Conservation (phyloP, 2,113 vertebrate species). For the Mungos mungo region DNA sequence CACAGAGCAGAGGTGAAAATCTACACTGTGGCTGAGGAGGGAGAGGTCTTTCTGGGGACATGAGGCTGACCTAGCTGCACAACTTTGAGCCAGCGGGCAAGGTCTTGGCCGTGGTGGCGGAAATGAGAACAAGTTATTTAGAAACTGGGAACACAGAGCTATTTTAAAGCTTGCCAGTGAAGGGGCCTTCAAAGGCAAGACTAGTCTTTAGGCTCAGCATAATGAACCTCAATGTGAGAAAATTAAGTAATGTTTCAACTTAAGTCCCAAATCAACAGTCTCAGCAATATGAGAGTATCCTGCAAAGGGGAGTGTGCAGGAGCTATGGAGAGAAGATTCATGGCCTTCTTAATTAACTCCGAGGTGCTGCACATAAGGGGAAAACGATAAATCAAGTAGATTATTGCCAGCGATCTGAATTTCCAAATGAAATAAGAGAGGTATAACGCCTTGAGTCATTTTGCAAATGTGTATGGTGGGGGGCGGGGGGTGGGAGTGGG, state of each 20-base stretch:
- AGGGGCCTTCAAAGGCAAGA: conserved; percentile 56
- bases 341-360: conserved; percentile 69
- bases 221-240: conserved; percentile 74
- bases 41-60: neutral
- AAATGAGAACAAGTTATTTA: conserved; percentile 68
- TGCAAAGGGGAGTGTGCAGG: conserved; percentile 13
- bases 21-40: neutral
- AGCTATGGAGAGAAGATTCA: conserved; percentile 71
- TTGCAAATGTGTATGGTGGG: conserved; percentile 61
- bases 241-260: conserved; percentile 76
- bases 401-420: conserved; percentile 56
- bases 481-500: neutral
- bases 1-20: neutral
- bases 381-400: conserved; percentile 73
- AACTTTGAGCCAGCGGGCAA: conserved; percentile 1
- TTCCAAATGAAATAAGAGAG: conserved; percentile 72
- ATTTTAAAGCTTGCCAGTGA: conserved; percentile 58
- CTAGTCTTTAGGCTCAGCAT: conserved; percentile 53
- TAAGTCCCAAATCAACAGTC: conserved; percentile 64
- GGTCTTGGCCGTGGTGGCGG: conserved; percentile 32
- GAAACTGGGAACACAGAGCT: conserved; percentile 12
- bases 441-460: conserved; percentile 63
- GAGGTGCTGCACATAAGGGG: conserved; percentile 57
- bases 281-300: conserved; percentile 59
- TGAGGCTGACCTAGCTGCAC: neutral